Base-by-base conservation (phyloP, 2,888 invertebrate genomes). In the Cinara cedri region DNA sequence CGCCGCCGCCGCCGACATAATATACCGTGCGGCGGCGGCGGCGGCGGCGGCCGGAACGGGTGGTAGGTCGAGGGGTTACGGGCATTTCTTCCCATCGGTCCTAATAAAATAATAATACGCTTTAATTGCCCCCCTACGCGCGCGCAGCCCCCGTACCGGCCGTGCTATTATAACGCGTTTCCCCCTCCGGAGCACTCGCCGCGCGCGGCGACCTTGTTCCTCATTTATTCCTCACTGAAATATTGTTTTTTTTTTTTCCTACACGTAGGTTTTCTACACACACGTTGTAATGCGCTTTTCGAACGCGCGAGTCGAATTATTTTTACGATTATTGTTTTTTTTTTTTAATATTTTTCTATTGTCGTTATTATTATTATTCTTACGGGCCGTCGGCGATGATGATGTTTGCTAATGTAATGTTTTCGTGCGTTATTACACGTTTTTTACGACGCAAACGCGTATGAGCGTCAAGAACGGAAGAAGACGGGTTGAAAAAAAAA, bases 51-150 rank as follows among this genome's bases (percentile, higher is more conserved):
- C 6, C 14, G 46, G 46, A 1, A 19, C 54, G 19, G 2, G 44
- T 6, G 21, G 19, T 8, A 3, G 57, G 21, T 0, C 13, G 54
- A 3, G 70, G 26, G 26, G 42, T 42, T 16, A 42, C 16, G 42
- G 16, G 16, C 70, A 11, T 60, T 72, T 49, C 49, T 72, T 62
- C 57, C 57, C 57, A 46, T 72, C 57, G 72, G 19, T 26, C 46
- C 26, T 44, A 55, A 65, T 75, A 72, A 60, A 60, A 72, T 55
- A 75, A 75, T 74, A 72, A 72, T 60, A 76, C 66, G 75, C n/a
- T 76, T 76, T 76, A 76, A 76, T 76, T 76, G 65, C 66, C 75
- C 62, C 65, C 21, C n/a, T 42, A 9, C 68, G 10, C 26, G 10
- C 26, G 49, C 60, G 60, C 26, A 24, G 9, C 26, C 54, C 24